Percentiles rank a stretch among this genome's conserved stretches.
Conservation (phyloP, 1,140 invertebrate species). For the roundworm (Caenorhabditis elegans) region DNA sequence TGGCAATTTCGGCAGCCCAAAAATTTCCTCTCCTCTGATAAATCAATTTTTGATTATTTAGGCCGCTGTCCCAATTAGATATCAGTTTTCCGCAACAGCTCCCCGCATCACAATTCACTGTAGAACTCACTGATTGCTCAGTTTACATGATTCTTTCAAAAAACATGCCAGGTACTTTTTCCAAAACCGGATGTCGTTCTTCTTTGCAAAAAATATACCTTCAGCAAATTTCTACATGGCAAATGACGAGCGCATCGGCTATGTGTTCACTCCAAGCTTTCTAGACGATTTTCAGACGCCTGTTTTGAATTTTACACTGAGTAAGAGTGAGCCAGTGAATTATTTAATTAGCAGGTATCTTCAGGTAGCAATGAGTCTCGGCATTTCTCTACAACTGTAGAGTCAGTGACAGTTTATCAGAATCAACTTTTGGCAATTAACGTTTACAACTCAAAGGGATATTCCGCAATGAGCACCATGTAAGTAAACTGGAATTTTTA, state of each 20-base stretch:
- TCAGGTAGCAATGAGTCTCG: not conserved
- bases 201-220: not conserved
- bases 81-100: not conserved
- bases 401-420: not conserved
- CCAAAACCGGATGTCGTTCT: too few species aligned
- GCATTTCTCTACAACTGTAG: not conserved
- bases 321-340: too few species aligned
- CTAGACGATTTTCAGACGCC: not conserved
- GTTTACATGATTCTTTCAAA: not conserved
- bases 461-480: not conserved
- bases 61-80: not conserved
- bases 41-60: not conserved
- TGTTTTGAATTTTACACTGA: not conserved
- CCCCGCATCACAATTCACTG: not conserved
- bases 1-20: too few species aligned
- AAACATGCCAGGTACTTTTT: not conserved
- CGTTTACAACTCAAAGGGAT: not conserved
- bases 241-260: not conserved
- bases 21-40: too few species aligned
- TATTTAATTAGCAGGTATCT: not conserved
- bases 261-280: constrained; percentile 3
- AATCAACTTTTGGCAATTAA: not conserved
- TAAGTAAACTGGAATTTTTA: not conserved
- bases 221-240: not conserved
- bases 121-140: not conserved